Conservation (phyloP, 2,113 vertebrate species). For the Origma solitaria region DNA sequence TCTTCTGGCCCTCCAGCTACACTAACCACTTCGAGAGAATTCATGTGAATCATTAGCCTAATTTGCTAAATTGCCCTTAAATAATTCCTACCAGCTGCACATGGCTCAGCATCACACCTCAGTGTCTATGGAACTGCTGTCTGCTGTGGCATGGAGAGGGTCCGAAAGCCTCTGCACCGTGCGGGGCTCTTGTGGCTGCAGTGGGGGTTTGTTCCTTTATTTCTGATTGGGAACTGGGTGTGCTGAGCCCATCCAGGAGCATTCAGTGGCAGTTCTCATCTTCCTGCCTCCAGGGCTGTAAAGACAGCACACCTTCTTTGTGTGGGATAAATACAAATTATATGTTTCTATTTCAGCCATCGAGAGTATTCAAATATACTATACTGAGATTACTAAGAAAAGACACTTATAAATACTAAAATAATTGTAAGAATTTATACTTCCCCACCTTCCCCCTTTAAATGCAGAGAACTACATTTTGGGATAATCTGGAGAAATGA, state of each 20-base stretch:
- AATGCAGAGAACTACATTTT: background rate
- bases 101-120: background rate
- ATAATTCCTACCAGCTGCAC: background rate
- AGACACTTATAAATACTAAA: background rate
- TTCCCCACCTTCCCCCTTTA: rapidly evolving
- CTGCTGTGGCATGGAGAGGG: background rate
- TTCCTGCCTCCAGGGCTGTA: background rate
- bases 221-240: background rate
- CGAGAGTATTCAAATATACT: background rate
- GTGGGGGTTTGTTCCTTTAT: background rate
- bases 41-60: background rate
- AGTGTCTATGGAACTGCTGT: background rate
- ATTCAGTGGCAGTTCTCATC: background rate
- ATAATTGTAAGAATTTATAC: background rate
- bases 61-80: conserved; percentile 34
- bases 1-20: background rate
- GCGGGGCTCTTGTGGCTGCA: rapidly evolving
- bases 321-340: background rate
- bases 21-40: background rate
- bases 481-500: background rate
- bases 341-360: background rate
- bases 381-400: background rate
- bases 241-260: background rate
- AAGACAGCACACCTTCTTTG: background rate
- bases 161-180: rapidly evolving